Conservation (phyloP, 1,140 invertebrate genomes). For the Papilio glaucus region DNA sequence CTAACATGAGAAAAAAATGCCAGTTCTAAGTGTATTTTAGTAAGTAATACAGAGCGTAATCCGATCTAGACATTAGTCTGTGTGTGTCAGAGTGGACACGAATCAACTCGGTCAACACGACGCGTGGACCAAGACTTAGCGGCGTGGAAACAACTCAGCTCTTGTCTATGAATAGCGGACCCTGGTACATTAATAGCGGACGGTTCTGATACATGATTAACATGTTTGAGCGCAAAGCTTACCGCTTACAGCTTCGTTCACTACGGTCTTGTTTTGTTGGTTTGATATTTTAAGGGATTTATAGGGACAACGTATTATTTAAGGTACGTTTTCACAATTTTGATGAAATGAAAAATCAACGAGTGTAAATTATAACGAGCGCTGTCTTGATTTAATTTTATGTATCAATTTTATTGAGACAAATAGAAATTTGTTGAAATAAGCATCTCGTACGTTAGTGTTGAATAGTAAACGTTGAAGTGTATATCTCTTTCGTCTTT, state of each 20-base stretch:
- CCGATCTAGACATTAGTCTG: neutral
- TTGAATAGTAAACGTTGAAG: too few relatives aligned
- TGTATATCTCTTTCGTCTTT: too few relatives aligned
- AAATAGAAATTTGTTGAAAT: too few relatives aligned
- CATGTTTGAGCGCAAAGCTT: neutral
- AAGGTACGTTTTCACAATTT: too few relatives aligned
- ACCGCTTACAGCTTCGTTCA: neutral
- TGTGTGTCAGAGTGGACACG: neutral
- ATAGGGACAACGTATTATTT: too few relatives aligned
- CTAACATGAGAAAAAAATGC: too few relatives aligned
- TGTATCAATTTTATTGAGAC: too few relatives aligned
- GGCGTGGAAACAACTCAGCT: neutral
- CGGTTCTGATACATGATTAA: constrained; percentile 1
- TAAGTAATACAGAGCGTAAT: neutral
- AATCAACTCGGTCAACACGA: neutral
- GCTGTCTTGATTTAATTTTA: too few relatives aligned
- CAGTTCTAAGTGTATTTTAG: neutral
- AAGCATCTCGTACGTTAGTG: too few relatives aligned
- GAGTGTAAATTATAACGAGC: too few relatives aligned
- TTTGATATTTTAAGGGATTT: neutral
- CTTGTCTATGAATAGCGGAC: neutral
- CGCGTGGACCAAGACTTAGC: neutral
- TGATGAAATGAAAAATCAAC: too few relatives aligned
- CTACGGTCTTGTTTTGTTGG: neutral
- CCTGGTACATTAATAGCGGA: too few relatives aligned